These are phyloP conservation scores for Scomber japonicus DNA, from an alignment of 2,113 vertebrate species.

Conservation along the genomic window DNA sequence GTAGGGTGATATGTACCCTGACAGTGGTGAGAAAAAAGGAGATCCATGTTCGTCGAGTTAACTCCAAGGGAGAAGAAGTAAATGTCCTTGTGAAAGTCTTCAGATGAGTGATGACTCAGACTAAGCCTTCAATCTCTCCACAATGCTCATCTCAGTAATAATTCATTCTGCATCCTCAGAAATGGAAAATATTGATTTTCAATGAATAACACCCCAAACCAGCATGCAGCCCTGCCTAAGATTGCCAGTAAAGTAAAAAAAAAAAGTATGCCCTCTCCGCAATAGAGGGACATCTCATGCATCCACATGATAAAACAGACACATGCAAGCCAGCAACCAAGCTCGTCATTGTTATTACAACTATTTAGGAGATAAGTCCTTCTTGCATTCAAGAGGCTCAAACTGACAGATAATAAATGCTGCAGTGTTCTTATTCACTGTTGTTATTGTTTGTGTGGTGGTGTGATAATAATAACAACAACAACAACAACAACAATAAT, in stretches of 20 bases:
- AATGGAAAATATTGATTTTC: slow-evolving; percentile 84
- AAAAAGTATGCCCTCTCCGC: slow-evolving; percentile 41
- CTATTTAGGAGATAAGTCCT: slow-evolving; percentile 69
- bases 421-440: slow-evolving; percentile 41
- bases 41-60: slow-evolving; percentile 57
- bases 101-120: slow-evolving; percentile 71
- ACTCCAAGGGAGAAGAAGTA: slow-evolving; percentile 63
- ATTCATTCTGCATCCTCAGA: slow-evolving; percentile 81
- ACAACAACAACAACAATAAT: too few species aligned
- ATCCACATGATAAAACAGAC: slow-evolving; percentile 41
- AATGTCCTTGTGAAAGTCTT: slow-evolving; percentile 79
- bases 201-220: slow-evolving; percentile 78
- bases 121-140: slow-evolving; percentile 75
- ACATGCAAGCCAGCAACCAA: slow-evolving; percentile 20
- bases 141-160: slow-evolving; percentile 79
- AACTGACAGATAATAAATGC: slow-evolving; percentile 58
- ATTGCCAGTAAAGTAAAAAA: slow-evolving; percentile 52
- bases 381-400: slow-evolving; percentile 53
- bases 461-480: not conserved
- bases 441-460: slow-evolving; percentile 64
- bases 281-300: slow-evolving; percentile 1
- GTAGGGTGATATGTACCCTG: slow-evolving; percentile 48
- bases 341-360: slow-evolving; percentile 54
- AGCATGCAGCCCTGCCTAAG: slow-evolving; percentile 46
- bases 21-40: slow-evolving; percentile 47